Conservation (phyloP, 2,797 vertebrate genomes). For the Pipistrellus pipistrellus region DNA sequence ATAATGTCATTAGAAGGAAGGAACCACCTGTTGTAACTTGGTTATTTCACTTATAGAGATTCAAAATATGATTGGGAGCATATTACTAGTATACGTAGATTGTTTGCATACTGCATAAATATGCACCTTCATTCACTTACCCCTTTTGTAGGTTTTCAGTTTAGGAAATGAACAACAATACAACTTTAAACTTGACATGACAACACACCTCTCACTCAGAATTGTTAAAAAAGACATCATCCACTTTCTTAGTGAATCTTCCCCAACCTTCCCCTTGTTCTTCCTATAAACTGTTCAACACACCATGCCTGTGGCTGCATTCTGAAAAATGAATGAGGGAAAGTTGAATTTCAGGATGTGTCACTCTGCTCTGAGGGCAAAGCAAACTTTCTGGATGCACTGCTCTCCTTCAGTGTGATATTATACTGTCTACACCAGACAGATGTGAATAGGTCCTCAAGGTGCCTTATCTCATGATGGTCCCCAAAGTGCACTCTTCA, state of each 20-base stretch:
- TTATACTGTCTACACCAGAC: neutral
- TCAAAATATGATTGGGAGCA: neutral
- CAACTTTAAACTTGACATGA: neutral
- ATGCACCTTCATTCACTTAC: neutral
- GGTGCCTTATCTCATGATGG: neutral
- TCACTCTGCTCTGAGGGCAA: neutral
- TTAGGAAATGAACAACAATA: neutral
- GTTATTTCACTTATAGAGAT: neutral
- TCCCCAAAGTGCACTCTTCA: neutral
- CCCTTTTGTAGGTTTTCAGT: neutral
- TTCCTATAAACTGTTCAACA: neutral
- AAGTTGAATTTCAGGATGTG: neutral
- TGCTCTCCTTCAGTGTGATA: neutral
- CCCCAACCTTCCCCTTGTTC: neutral
- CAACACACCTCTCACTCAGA: neutral
- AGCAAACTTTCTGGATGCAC: neutral
- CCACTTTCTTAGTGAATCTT: neutral
- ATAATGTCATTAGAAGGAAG: slow-evolving; percentile 9
- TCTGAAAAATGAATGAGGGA: neutral
- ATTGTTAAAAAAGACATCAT: too few species aligned
- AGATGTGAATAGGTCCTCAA: neutral
- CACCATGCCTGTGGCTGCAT: neutral
- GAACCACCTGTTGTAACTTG: neutral
- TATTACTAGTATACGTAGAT: neutral
- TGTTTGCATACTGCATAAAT: neutral